Evolutionary conservation across 2,113 vertebrate species (phyloP), one percentile per base, ranked within the genome.

Genomic region (Montifringilla adamsi): DNA sequence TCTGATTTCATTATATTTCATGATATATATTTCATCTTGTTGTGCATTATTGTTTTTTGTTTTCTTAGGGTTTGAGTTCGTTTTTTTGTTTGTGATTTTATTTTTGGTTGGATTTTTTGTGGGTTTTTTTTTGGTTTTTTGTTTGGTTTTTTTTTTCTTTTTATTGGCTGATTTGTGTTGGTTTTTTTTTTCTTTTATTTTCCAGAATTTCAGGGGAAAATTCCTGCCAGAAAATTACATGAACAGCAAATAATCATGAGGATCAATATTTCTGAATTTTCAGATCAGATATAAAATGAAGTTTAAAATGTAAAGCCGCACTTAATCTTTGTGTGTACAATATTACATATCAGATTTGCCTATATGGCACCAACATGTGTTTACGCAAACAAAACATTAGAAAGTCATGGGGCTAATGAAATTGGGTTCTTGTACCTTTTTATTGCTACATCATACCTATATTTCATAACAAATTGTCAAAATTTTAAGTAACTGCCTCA

Each of bases 401-500:
- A 74, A 75, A 55, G 26, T 50, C 16, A 8, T 17, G 6, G 30
- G 35, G 17, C 23, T 83, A 70, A 87, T 83, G 67, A 79, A 72
- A 79, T 73, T 62, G 5, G 6, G 8, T 59, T 89, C 43, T 73
- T 91, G 10, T 70, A 55, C 49, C 23, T 70, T 87, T 76, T 78
- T 56, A 11, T 80, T 95, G 52, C 55, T 41, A 31, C 35, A 11
- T 31, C 59, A 49, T 93, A 86, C 59, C 64, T 90, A 22, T 16
- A 47, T 95, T 93, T 96, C 39, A n/a, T 50, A 84, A 70, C 26
- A 43, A 80, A 37, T 62, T 90, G 72, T 83, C 63, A 96, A 63
- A 92, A 95, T 82, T 86, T 49, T 66, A 69, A 76, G 59, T 58
- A 66, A 50, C 84, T 93, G 35, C 14, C 79, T 97, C 23, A 72